Conservation (phyloP, 2,113 vertebrate genomes). For the Rutilus rutilus region DNA sequence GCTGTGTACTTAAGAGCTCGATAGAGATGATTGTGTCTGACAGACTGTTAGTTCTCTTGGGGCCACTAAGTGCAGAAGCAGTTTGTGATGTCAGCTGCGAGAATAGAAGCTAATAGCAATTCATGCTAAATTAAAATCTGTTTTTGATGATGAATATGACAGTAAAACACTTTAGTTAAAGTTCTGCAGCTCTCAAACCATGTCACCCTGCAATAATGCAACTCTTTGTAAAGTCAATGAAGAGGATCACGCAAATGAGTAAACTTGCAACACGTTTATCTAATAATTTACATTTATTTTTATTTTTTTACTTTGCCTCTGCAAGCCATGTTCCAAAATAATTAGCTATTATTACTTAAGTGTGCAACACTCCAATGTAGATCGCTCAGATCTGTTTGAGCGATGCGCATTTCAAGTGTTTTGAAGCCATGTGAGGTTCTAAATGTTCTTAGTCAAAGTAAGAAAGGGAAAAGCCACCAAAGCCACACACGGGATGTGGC, state of each 20-base stretch:
- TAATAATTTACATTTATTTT: too few relatives aligned
- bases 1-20: slow-evolving; percentile 35
- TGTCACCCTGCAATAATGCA: not conserved
- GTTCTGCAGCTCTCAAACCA: not conserved
- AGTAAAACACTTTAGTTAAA: slow-evolving; percentile 23
- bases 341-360: too few relatives aligned
- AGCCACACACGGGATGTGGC: not conserved
- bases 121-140: slow-evolving; percentile 39
- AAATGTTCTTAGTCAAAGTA: not conserved
- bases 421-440: not conserved
- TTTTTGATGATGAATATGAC: slow-evolving; percentile 37
- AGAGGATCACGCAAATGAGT: too few relatives aligned
- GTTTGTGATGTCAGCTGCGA: not conserved
- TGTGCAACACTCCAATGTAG: too few relatives aligned
- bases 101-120: slow-evolving; percentile 26
- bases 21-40: slow-evolving; percentile 46
- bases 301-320: too few relatives aligned
- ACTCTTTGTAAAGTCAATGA: too few relatives aligned
- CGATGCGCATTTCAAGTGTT: not conserved
- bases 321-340: too few relatives aligned
- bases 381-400: not conserved
- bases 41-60: slow-evolving; percentile 45
- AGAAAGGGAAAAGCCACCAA: not conserved
- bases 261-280: too few relatives aligned
- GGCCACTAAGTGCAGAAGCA: slow-evolving; percentile 25